Conservation (phyloP, 2,113 vertebrate species). For the Amphiprion ocellaris region DNA sequence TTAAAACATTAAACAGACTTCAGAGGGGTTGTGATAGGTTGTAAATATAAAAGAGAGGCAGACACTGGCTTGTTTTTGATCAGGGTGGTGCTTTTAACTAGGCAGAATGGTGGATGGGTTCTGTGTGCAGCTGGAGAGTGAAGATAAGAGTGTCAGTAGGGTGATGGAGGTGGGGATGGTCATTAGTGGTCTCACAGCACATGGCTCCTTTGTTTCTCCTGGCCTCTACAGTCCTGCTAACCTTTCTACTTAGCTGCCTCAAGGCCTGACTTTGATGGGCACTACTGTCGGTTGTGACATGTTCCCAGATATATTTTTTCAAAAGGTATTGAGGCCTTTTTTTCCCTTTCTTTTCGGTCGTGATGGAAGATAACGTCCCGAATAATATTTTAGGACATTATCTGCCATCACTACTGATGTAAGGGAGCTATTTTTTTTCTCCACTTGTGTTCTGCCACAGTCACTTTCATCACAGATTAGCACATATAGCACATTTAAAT, state of each 20-base stretch:
- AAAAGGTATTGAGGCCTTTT: background rate
- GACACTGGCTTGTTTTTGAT: conserved; percentile 41
- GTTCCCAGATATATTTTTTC: conserved; percentile 19
- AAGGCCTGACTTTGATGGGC: conserved; percentile 25
- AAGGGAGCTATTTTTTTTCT: background rate
- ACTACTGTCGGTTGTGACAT: conserved; percentile 24
- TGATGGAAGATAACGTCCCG: background rate
- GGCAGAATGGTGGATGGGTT: conserved; percentile 28
- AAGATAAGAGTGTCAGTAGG: conserved; percentile 65
- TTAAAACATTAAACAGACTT: conserved; percentile 30
- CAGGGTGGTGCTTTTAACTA: conserved; percentile 51
- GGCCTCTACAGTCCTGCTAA: conserved; percentile 28
- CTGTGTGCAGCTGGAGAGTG: conserved; percentile 66
- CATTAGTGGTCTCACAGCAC: conserved; percentile 61
- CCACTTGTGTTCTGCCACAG: background rate
- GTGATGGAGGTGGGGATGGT: conserved; percentile 25
- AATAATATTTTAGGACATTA: conserved; percentile 2
- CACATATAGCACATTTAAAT: background rate
- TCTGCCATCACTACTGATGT: conserved; percentile 3
- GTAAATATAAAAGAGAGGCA: background rate
- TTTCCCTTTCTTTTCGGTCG: conserved; percentile 17
- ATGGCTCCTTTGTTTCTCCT: conserved; percentile 58
- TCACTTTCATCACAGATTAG: conserved; percentile 2
- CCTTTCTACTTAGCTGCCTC: conserved; percentile 48
- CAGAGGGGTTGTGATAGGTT: conserved; percentile 20